Base-by-base conservation (phyloP, 2,797 vertebrate genomes). In the Tragelaphus oryx region DNA sequence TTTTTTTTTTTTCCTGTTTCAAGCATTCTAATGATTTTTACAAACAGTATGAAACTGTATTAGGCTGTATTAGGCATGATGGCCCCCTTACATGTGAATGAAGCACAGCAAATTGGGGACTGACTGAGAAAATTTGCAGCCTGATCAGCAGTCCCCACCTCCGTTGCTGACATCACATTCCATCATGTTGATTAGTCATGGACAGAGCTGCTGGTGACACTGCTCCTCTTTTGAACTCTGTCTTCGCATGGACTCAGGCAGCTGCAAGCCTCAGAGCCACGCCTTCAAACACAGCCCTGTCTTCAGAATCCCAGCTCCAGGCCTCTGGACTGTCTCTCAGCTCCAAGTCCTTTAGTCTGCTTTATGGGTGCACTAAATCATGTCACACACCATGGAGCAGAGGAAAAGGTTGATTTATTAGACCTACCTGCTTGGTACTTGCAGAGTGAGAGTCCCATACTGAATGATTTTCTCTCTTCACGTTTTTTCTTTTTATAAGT, bases 1-100 rank as follows among this genome's bases (percentile, higher is more conserved):
- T 96, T 97, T 97, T 97, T 97, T 98, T 96, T 97, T 97, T 97
- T 97, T 98, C 96, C 97, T 97, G 92, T 96, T 97, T 97, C 98
- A 96, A 96, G 96, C 93, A 94, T 98, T 97, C 96, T 97, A 96
- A 28, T 96, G 97, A 97, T 97, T 97, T 97, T 95, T 97, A 97
- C 97, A 94, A 89, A 96, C 74, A 96, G 97, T 96, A 95, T 97
- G 97, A 97, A 93, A 86, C 94, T 91, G 94, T 91, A 96, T 88
- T 60, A 84, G 89, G 94, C 96, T 80, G 46, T 95, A 95, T 96
- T 97, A 97, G 96, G 95, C 92, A 89, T 85, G 87, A 96, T 94
- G 90, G 90, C 44, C 81, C 93, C 95, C 88, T 83, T 96, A 94
- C 97, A 92, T 75, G 92, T 93, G 89, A 98, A 97, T 33, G 92